These are phyloP conservation scores for Lapara coniferarum DNA, from an alignment of 2,888 invertebrate species.

Conservation along the genomic window DNA sequence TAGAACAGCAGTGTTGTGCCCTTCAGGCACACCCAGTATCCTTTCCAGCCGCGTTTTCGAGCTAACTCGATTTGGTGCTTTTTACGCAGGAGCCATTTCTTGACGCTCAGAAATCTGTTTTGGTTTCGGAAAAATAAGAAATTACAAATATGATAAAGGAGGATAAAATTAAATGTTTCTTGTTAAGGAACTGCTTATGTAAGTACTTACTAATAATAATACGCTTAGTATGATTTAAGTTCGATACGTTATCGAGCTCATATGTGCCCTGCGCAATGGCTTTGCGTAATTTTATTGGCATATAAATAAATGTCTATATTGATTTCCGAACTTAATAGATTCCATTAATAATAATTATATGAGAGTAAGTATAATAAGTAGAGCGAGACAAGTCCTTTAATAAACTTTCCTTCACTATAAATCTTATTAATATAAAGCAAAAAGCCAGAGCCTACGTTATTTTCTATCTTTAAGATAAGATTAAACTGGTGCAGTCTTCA, in stretches of 20 bases:
- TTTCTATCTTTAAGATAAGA: not conserved
- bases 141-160: not conserved
- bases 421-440: no score
- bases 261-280: no score
- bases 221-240: no score
- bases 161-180: not conserved
- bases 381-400: no score
- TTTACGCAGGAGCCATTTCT: slow-evolving; percentile 98
- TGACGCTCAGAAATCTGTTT: slow-evolving; percentile 96
- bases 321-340: no score
- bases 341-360: no score
- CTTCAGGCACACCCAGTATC: slow-evolving; percentile 99
- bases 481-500: slow-evolving; percentile 1
- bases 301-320: no score
- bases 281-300: no score
- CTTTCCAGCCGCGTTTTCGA: slow-evolving; percentile 98
- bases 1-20: slow-evolving; percentile 98
- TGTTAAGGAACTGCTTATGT: not conserved
- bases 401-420: no score
- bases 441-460: not conserved
- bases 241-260: no score
- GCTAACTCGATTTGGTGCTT: slow-evolving; percentile 98
- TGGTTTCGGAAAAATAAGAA: slow-evolving; percentile 33
- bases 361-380: no score
- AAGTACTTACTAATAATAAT: no score